Percentiles rank a stretch among this genome's conserved stretches.
Evolutionary conservation across 2,888 invertebrate species (phyloP).

Genomic region (Temnothorax unifasciatus): DNA sequence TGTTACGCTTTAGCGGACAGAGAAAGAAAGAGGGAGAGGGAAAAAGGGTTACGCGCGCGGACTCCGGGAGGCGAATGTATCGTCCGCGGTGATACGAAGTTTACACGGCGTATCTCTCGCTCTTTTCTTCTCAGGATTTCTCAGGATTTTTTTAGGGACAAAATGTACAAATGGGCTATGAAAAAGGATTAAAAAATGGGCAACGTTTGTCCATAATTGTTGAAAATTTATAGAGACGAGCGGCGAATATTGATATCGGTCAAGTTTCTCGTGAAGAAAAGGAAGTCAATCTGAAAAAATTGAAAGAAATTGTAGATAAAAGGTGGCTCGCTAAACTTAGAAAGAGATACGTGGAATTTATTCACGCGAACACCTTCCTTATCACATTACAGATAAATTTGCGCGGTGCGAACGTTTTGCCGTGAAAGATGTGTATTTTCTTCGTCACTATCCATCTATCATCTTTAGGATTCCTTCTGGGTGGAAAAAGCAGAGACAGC

Average conservation of each 20-base stretch:
- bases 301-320: background rate
- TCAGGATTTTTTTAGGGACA: background rate
- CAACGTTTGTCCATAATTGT: background rate
- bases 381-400: background rate
- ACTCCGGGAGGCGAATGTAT: background rate
- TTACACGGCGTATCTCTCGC: background rate
- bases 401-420: background rate
- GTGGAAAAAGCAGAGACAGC: background rate
- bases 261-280: background rate
- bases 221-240: background rate
- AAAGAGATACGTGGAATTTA: background rate
- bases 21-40: conserved; percentile 5
- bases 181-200: background rate
- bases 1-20: conserved; percentile 67
- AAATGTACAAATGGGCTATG: background rate
- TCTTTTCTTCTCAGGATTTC: background rate
- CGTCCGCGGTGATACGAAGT: background rate
- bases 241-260: background rate
- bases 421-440: background rate
- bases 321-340: background rate
- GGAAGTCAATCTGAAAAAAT: background rate
- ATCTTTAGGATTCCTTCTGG: conserved; percentile 5
- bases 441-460: background rate
- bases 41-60: conserved; percentile 20
- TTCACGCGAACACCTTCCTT: background rate